Evolutionary conservation across 2,797 vertebrate genomes (phyloP).

Genomic region (Hippopotamyrus pictus): DNA sequence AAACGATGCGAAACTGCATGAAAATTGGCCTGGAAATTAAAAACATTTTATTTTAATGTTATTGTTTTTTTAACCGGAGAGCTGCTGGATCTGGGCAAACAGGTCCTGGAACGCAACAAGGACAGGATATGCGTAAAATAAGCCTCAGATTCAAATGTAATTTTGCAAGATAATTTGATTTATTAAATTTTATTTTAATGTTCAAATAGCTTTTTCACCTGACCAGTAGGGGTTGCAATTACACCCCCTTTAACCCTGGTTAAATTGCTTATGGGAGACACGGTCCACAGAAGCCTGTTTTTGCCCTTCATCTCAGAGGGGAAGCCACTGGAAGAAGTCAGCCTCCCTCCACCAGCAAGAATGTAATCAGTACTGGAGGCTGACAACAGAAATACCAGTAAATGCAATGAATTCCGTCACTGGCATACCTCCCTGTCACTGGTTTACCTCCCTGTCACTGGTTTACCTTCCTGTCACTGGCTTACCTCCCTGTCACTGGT

Average conservation of each 20-base stretch:
- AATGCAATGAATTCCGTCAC: constrained; percentile 32
- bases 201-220: background rate
- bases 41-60: background rate
- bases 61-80: background rate
- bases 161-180: background rate
- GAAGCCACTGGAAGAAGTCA: constrained; percentile 28
- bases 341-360: constrained; percentile 24
- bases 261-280: background rate
- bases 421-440: too few relatives aligned
- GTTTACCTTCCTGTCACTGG: too few relatives aligned
- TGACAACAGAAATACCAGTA: constrained; percentile 51
- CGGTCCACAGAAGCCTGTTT: background rate
- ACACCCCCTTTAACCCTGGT: background rate
- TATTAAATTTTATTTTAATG: background rate
- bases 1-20: background rate
- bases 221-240: background rate
- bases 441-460: too few relatives aligned
- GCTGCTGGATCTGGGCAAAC: background rate
- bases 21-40: background rate
- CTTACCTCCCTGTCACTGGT: too few relatives aligned
- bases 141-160: background rate
- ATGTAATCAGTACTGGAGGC: constrained; percentile 41
- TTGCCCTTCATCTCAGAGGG: constrained; percentile 18
- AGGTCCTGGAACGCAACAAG: background rate
- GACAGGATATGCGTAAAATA: background rate